These are phyloP conservation scores for Tragelaphus buxtoni DNA, from an alignment of 2,113 vertebrate genomes.

Conservation along the genomic window DNA sequence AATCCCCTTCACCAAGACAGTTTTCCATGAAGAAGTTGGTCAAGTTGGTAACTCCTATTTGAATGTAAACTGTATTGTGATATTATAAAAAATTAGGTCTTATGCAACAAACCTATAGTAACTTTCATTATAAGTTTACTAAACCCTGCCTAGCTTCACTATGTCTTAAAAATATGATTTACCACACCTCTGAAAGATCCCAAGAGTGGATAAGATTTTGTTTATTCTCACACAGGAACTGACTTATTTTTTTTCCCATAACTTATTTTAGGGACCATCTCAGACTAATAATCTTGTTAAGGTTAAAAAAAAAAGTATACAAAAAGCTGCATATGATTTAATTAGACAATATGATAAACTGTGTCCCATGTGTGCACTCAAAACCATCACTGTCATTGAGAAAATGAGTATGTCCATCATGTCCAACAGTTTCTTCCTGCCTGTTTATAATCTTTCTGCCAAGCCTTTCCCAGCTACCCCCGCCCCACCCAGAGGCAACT, in stretches of 20 bases:
- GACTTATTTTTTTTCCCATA: neutral
- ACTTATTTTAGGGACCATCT: neutral
- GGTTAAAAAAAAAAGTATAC: too few relatives aligned
- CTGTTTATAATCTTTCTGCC: neutral
- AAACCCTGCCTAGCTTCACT: neutral
- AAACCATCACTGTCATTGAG: neutral
- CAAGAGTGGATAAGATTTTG: neutral
- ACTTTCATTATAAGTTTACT: neutral
- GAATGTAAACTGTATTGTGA: neutral
- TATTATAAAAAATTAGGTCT: neutral
- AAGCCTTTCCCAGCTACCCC: neutral
- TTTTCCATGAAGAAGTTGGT: neutral
- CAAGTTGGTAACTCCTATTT: neutral
- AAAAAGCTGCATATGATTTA: neutral
- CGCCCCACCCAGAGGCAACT: neutral
- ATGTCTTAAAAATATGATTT: neutral
- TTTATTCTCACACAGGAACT: neutral
- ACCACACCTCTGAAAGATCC: neutral
- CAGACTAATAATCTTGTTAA: neutral
- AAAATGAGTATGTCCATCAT: neutral
- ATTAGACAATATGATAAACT: neutral
- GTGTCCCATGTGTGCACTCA: neutral
- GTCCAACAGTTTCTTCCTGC: neutral
- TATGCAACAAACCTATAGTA: neutral
- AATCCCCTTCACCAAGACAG: neutral